Percentiles rank a stretch among this genome's conserved stretches.
Evolutionary conservation across 2,113 vertebrate genomes (phyloP).

Genomic region (Lipophrys pholis): DNA sequence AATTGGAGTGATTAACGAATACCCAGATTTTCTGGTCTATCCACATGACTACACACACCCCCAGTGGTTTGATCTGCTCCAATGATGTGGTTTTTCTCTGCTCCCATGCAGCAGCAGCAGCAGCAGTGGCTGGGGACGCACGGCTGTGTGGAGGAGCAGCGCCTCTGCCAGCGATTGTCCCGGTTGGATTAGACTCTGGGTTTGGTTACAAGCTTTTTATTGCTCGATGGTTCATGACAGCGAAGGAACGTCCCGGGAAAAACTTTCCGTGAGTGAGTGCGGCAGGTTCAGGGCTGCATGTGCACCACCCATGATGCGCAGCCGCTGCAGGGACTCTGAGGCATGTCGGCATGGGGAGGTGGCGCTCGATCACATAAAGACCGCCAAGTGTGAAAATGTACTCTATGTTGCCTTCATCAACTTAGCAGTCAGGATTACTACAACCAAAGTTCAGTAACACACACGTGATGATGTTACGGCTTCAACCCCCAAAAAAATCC

Average conservation of each 20-base stretch:
- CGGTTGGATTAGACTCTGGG: slow-evolving; percentile 71
- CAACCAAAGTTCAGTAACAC: not conserved
- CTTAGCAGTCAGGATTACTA: not conserved
- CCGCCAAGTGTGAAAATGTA: not conserved
- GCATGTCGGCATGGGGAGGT: not conserved
- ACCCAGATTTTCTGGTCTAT: slow-evolving; percentile 10
- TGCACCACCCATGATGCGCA: slow-evolving; percentile 22
- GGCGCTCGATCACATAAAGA: not conserved
- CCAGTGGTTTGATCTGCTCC: slow-evolving; percentile 32
- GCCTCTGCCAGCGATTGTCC: slow-evolving; percentile 70
- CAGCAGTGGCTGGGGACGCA: not conserved
- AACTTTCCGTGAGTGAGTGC: slow-evolving; percentile 64
- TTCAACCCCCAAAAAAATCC: too few species aligned
- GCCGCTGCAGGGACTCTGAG: not conserved
- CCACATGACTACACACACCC: slow-evolving; percentile 39
- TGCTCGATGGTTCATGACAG: slow-evolving; percentile 62
- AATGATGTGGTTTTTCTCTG: slow-evolving; percentile 41
- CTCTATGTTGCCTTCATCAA: not conserved
- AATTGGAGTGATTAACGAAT: not conserved
- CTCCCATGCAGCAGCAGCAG: slow-evolving; percentile 16
- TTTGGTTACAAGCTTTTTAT: slow-evolving; percentile 79
- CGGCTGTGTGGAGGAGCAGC: slow-evolving; percentile 26
- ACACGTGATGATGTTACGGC: too few species aligned
- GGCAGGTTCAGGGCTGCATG: slow-evolving; percentile 63
- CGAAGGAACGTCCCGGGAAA: slow-evolving; percentile 42